Percentiles rank a stretch among this genome's conserved stretches.
Conservation (phyloP, 2,113 vertebrate genomes). For the Dicaeum eximium region DNA sequence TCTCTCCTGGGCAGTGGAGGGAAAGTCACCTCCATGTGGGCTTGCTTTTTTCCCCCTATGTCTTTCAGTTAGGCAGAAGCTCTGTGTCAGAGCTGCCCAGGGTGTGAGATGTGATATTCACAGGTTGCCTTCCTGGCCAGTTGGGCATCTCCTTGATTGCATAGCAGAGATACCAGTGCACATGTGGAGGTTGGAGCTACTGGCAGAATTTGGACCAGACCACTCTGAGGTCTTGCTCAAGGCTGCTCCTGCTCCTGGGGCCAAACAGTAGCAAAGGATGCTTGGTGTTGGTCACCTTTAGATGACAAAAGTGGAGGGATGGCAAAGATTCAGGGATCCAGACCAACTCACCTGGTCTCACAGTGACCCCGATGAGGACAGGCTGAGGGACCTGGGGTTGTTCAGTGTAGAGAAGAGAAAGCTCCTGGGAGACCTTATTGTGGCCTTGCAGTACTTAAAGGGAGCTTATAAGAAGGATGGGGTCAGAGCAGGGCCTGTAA, state of each 20-base stretch:
- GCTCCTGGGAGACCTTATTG: neutral
- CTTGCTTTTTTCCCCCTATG: fast-evolving
- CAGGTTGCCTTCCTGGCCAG: neutral
- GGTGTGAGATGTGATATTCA: neutral
- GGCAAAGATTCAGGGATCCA: neutral
- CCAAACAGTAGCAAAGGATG: neutral
- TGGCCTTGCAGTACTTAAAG: neutral
- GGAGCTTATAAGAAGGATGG: neutral
- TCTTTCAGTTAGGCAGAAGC: neutral
- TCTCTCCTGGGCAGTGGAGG: neutral
- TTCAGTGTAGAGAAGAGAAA: neutral
- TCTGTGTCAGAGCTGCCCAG: neutral
- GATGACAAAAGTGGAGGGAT: neutral
- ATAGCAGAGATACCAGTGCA: neutral
- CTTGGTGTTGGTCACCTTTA: neutral
- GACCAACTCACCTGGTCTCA: neutral
- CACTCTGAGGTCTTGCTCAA: neutral
- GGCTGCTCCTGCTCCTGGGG: neutral
- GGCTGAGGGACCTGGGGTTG: neutral
- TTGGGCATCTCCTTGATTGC: neutral
- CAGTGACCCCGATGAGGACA: neutral
- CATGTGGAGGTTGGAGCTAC: fast-evolving
- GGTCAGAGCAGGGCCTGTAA: neutral
- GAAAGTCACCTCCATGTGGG: neutral
- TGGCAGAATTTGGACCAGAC: neutral